A percentile compares a stretch with the other conserved stretches of the same genome.
Evolutionary conservation across 2,797 vertebrate genomes (phyloP).

Genomic region (Petrocephalus schoutedeni): DNA sequence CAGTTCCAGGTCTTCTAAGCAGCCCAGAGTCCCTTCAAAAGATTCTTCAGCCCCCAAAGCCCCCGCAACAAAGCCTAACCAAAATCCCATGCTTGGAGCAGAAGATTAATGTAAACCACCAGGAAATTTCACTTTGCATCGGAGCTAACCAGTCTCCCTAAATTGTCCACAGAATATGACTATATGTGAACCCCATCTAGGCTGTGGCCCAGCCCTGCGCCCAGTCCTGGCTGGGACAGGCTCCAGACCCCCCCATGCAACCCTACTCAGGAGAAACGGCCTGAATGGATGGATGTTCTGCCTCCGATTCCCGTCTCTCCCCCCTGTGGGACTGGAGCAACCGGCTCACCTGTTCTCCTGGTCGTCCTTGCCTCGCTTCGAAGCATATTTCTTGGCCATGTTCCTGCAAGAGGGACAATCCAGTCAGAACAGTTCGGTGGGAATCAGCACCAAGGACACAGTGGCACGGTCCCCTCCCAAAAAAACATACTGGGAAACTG

Average conservation of each 20-base stretch:
- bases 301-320: background rate
- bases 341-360: slow-evolving; percentile 77
- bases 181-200: background rate
- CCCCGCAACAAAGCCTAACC: background rate
- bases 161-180: background rate
- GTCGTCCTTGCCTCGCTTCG: slow-evolving; percentile 80
- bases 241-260: background rate
- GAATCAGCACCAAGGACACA: background rate
- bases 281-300: background rate
- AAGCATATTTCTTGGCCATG: slow-evolving; percentile 80
- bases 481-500: background rate
- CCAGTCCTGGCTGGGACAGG: background rate
- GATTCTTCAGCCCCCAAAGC: background rate
- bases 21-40: background rate
- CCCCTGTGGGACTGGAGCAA: background rate
- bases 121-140: background rate
- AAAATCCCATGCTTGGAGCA: background rate
- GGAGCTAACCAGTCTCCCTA: background rate
- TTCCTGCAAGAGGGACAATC: slow-evolving; percentile 56
- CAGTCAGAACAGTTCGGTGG: background rate
- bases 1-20: background rate
- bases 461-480: background rate
- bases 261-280: background rate
- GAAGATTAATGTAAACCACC: background rate
- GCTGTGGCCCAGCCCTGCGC: background rate